These are phyloP conservation scores for Pterocles burchelli DNA, from an alignment of 2,113 vertebrate species.

Conservation along the genomic window DNA sequence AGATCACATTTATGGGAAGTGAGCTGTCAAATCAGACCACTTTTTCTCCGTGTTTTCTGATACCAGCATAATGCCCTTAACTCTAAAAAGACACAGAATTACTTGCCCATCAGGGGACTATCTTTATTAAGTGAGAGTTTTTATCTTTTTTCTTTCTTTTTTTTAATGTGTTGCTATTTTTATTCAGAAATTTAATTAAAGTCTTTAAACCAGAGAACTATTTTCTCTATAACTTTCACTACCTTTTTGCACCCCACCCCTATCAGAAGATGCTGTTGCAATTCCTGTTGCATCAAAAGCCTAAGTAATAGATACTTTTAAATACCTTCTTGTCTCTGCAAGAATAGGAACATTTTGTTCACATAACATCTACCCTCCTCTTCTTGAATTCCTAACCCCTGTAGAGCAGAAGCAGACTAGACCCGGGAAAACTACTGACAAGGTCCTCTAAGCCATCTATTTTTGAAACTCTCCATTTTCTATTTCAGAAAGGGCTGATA, in stretches of 20 bases:
- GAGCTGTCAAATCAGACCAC: not conserved
- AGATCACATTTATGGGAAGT: not conserved
- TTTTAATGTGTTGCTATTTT: not conserved
- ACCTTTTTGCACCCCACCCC: accelerated
- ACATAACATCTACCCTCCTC: not conserved
- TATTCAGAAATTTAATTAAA: not conserved
- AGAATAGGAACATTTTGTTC: not conserved
- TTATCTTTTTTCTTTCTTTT: not conserved
- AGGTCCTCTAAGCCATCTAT: not conserved
- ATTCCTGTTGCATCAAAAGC: not conserved
- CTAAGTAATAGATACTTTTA: not conserved
- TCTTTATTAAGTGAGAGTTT: not conserved
- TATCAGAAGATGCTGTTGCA: not conserved
- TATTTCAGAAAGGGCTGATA: not conserved
- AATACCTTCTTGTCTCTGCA: not conserved
- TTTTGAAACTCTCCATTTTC: not conserved
- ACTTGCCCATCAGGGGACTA: not conserved
- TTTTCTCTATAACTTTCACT: not conserved
- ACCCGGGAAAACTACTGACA: not conserved
- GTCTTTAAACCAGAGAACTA: not conserved
- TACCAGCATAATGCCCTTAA: not conserved
- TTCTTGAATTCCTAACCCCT: not conserved
- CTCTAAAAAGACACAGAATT: not conserved
- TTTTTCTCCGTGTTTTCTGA: not conserved
- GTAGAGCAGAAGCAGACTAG: not conserved